phyloP scores from a whole-genome alignment of 1,140 invertebrate genomes.

The Glomeris maerens region DNA sequence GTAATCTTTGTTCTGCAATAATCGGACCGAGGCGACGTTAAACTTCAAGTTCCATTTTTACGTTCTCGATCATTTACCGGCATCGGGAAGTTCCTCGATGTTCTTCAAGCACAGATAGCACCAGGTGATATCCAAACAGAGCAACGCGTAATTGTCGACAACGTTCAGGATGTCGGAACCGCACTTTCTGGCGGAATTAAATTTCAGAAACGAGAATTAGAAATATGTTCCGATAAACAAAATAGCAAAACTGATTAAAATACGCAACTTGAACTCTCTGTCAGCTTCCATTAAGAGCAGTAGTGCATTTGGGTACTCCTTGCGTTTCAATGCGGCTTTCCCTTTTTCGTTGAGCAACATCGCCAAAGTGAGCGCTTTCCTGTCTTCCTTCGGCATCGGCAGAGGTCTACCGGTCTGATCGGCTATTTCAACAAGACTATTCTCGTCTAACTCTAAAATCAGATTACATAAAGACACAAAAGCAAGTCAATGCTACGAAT shows the following conservation, averaged over 20 bases:
- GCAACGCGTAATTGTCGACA: conserved; percentile 64
- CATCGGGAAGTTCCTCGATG: conserved; percentile 53
- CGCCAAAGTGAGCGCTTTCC: conserved; percentile 49
- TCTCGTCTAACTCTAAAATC: conserved; percentile 19
- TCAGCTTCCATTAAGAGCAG: conserved; percentile 60
- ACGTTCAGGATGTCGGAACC: conserved; percentile 45
- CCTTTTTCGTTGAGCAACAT: conserved; percentile 65
- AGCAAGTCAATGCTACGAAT: conserved; percentile 1
- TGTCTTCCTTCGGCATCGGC: conserved; percentile 47
- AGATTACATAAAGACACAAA: background rate
- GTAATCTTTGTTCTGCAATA: conserved; percentile 39
- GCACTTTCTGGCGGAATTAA: conserved; percentile 40
- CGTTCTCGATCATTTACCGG: conserved; percentile 25
- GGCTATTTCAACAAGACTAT: conserved; percentile 43
- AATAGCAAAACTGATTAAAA: conserved; percentile 10
- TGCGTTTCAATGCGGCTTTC: conserved; percentile 43
- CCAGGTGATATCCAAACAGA: conserved; percentile 71
- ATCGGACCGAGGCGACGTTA: conserved; percentile 10
- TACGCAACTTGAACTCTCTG: conserved; percentile 45
- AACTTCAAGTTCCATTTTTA: conserved; percentile 5
- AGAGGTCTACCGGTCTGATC: conserved; percentile 59
- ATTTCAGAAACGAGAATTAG: conserved; percentile 7
- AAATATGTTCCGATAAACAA: conserved; percentile 14
- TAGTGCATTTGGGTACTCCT: conserved; percentile 50
- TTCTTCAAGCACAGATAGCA: conserved; percentile 60